Conservation (phyloP, 2,888 invertebrate species). For the Stenchaetothrips biformis region DNA sequence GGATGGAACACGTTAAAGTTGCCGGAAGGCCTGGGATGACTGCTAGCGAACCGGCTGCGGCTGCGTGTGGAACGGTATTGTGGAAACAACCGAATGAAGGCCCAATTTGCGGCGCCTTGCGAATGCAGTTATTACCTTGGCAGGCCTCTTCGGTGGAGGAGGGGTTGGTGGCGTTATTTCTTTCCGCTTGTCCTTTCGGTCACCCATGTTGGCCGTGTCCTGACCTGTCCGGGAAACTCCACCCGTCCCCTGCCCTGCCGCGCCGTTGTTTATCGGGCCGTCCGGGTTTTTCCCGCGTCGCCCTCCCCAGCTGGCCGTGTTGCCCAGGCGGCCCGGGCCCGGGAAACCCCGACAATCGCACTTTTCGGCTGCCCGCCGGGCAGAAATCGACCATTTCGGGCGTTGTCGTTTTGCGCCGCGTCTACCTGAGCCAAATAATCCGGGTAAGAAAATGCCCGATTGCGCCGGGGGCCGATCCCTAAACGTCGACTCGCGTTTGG, state of each 20-base stretch:
- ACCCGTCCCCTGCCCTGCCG: background rate
- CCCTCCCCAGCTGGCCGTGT: background rate
- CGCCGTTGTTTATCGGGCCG: background rate
- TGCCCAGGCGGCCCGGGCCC: background rate
- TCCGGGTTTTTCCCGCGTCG: background rate
- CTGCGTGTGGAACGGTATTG: background rate
- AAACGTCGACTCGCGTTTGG: too few relatives aligned
- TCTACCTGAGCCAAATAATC: too few relatives aligned
- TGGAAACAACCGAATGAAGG: background rate
- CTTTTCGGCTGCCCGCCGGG: background rate
- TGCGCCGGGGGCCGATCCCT: too few relatives aligned
- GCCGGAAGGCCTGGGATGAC: background rate
- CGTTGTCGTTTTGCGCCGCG: too few relatives aligned
- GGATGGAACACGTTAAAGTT: background rate
- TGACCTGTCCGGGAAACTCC: background rate
- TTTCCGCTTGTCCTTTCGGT: background rate
- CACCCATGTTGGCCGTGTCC: background rate
- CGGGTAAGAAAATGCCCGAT: too few relatives aligned
- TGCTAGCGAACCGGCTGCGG: background rate
- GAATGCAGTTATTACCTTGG: background rate
- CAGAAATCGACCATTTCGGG: too few relatives aligned
- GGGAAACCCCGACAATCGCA: background rate
- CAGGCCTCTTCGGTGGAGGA: background rate
- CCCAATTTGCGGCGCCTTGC: background rate
- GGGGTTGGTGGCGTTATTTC: background rate